Base-by-base conservation (phyloP, 2,113 vertebrate genomes). In the Sylvietta virens region DNA sequence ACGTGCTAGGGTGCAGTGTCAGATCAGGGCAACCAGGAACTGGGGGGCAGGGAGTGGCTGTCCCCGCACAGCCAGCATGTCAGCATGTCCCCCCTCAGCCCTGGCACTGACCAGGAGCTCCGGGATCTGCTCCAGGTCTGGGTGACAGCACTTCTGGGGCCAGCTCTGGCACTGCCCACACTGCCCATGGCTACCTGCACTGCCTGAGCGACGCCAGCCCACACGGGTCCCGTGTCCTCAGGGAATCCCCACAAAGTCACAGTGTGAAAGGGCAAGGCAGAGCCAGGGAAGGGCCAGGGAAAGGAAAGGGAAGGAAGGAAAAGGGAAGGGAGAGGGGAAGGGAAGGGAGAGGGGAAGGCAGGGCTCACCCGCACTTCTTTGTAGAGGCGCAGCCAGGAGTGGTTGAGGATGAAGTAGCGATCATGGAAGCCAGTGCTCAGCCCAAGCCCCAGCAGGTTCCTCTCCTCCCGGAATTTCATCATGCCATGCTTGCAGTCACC, bases 381-480 rank as follows among this genome's bases (percentile, higher is more conserved):
- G 98, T 99, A 99, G 94, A 99, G 99, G 60, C 99, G 98, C 24
- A 99, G 98, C 13, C 98, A 98, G 89, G 31, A 97, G 86, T 92
- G 97, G 87, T 96, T 99, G 58, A 99, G 98, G 94, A 99, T 99
- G 94, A 99, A 99, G 97, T 99, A 99, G 35, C 99, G 98, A 57
- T 99, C 99, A 0, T 99, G 98, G 97, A 99, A 99, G 95, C 98
- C 98, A 1, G 98, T 97, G 94, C 97, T 97, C 8, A 98, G 96
- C 10, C 98, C 99, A 37, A 99, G 96, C 11, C 98, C 98, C 94
- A 99, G 96, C 61, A 99, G 95, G 96, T 98, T 99, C 64, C 98
- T 98, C 96, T 99, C 99, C 90, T 99, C 99, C 4, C 98, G 97
- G 96, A 99, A 99, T 92, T 99, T 99, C 98, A 99, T 98, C 98